Conservation (phyloP, 2,888 invertebrate genomes). For the Drosophila mimetica region DNA sequence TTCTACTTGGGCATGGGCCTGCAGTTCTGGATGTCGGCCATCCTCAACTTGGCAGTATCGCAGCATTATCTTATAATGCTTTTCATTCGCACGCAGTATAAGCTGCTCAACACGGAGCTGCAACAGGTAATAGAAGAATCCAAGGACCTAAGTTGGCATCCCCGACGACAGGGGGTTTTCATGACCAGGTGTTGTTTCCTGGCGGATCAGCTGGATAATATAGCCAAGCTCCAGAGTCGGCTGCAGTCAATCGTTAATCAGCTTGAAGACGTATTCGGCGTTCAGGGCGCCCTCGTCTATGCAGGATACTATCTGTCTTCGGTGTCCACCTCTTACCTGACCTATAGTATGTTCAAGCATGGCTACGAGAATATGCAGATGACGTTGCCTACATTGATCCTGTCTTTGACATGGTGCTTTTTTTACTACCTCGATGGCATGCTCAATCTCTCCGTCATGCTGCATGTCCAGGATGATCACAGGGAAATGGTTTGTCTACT, state of each 20-base stretch:
- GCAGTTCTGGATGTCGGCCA: slow-evolving; percentile 11
- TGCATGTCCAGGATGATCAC: slow-evolving; percentile 13
- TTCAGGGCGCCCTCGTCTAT: slow-evolving; percentile 16
- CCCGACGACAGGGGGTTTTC: slow-evolving; percentile 5
- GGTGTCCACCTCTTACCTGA: slow-evolving; percentile 19
- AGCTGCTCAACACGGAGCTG: slow-evolving; percentile 54
- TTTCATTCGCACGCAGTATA: slow-evolving; percentile 52
- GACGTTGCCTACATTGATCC: rapidly evolving
- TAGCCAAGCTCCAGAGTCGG: slow-evolving; percentile 19
- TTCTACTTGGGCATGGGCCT: background rate
- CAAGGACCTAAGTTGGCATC: background rate
- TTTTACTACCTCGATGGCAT: slow-evolving; percentile 16
- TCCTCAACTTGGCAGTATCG: slow-evolving; percentile 51
- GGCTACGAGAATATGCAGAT: background rate
- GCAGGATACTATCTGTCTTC: slow-evolving; percentile 21
- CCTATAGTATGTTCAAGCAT: slow-evolving; percentile 11
- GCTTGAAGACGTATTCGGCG: background rate
- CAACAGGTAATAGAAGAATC: slow-evolving; percentile 30
- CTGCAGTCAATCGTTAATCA: slow-evolving; percentile 3
- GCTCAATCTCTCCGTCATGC: background rate
- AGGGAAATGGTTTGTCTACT: slow-evolving; percentile 39
- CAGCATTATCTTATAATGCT: slow-evolving; percentile 56
- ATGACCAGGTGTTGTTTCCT: slow-evolving; percentile 32
- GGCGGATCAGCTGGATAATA: slow-evolving; percentile 28
- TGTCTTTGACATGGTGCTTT: background rate